Base-by-base conservation (phyloP, 2,888 invertebrate species). In the Stenodera caucasica region DNA sequence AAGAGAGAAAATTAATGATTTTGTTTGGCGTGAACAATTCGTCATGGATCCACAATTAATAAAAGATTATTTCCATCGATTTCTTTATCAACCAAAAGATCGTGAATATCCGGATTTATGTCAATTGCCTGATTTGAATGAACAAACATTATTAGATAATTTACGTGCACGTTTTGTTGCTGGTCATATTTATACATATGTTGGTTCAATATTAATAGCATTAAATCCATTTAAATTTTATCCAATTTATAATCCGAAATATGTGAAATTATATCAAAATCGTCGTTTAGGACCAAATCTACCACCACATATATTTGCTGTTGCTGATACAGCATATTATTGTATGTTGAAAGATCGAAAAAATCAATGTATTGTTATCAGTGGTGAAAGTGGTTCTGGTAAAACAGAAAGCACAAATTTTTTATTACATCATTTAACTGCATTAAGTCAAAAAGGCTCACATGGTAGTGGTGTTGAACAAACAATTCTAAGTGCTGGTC, bases 381-480 rank as follows among this genome's bases (percentile, higher is more conserved):
- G 94, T 77, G 95, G 95, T 29, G 95, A 96, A 81, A 94, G 93
- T 79, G 96, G 96, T 62, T 94, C 93, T n/a, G 96, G 96, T 5
- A 97, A 97, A 83, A 97, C 97, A 2, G 97, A 97, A 80, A 95
- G 94, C 78, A 97, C 97, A 29, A 96, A 96, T 84, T 93, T 97
- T 80, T 85, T 97, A 65, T 84, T 98, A 56, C 96, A 97, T 80
- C 97, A 97, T 81, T 83, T 98, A 74, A 97, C 96, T 0, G 96
- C 96, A 8, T 85, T 97, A 58, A 94, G 94, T 79, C 96, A 96
- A 81, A 96, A 96, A 78, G 95, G 96, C 56, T 92, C 91, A 40
- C 92, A 94, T 75, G 96, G 95, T 15, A 93, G 93, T 77, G 96
- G 96, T n/a, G 95, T 97, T 2, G 97, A 98, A 80, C 96, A 96